A percentile compares a stretch with the other conserved stretches of the same genome.
Evolutionary conservation across 1,140 invertebrate genomes (phyloP).

Genomic region (Glomeris maerens): DNA sequence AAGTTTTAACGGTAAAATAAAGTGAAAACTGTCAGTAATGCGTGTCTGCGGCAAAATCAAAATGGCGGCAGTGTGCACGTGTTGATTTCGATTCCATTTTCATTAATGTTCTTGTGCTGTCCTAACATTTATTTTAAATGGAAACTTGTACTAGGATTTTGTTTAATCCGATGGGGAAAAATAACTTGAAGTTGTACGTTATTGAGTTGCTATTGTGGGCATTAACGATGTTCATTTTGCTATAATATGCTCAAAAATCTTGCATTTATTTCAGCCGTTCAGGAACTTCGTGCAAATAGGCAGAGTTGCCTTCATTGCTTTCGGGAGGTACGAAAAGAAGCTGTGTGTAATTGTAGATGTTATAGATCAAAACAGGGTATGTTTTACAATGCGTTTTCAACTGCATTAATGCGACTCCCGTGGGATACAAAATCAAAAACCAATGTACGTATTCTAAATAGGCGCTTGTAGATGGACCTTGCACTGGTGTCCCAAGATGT

Average conservation of each 20-base stretch:
- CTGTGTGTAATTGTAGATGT: constrained; percentile 86
- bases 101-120: too few relatives aligned
- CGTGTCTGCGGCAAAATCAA: too few relatives aligned
- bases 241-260: neutral
- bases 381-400: constrained; percentile 16
- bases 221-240: too few relatives aligned
- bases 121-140: too few relatives aligned
- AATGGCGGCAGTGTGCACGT: too few relatives aligned
- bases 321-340: constrained; percentile 79
- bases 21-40: too few relatives aligned
- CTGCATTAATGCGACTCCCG: neutral
- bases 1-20: too few relatives aligned
- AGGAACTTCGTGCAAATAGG: constrained; percentile 90
- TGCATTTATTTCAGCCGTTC: constrained; percentile 55
- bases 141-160: too few relatives aligned
- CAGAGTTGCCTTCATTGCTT: constrained; percentile 81
- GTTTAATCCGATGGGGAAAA: too few relatives aligned
- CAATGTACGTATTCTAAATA: constrained; percentile 25
- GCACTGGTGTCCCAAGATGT: constrained; percentile 62
- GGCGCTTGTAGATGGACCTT: constrained; percentile 88
- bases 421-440: neutral
- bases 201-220: too few relatives aligned
- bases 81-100: too few relatives aligned
- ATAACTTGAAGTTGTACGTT: too few relatives aligned
- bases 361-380: constrained; percentile 92